Base-by-base conservation (phyloP, 2,113 vertebrate genomes). In the Toxotes chatareus region DNA sequence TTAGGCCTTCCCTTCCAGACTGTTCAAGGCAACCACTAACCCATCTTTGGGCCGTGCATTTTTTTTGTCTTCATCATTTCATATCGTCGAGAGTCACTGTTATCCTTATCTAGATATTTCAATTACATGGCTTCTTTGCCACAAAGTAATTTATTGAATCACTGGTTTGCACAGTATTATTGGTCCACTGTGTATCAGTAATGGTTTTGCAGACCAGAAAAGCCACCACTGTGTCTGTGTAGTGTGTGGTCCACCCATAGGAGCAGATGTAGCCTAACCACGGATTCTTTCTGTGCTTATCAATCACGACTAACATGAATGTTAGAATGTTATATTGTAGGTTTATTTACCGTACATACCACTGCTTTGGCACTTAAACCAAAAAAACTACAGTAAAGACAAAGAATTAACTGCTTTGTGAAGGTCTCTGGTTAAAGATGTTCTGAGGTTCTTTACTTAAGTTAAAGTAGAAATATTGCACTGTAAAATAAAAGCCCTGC, bases 21-120 rank as follows among this genome's bases (percentile, higher is more conserved):
- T 91, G 90, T 94, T 95, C 94, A 94, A 93, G 93, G 92, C 87
- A 90, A 94, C 88, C 82, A 71, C 76, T 72, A 79, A 89, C 77
- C 87, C 86, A 60, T 89, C 91, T 93, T 85, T 88, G 86, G 83
- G 80, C 78, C 60, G 34, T 84, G 83, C 69, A 21, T 77, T 75
- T 86, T 79, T 86, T 93, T 91, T 90, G 85, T 90, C 81, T 85
- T 91, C 83, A 79, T 91, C 82, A 89, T 92, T 92, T 92, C 66
- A 40, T 80, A 88, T 88, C 76, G 79, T 92, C 92, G 86, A 84
- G 82, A 92, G 86, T 89, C 92, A 90, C 86, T 90, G 76, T 93
- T 94, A 92, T 92, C 86, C 84, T 89, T 84, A 88, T 91, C 77
- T 74, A 79, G 80, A 90, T 90, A 91, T 92, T 94, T 93, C 88